Percentiles rank a stretch among this genome's conserved stretches.
Conservation (phyloP, 2,113 vertebrate species). For the Brachyistius frenatus region DNA sequence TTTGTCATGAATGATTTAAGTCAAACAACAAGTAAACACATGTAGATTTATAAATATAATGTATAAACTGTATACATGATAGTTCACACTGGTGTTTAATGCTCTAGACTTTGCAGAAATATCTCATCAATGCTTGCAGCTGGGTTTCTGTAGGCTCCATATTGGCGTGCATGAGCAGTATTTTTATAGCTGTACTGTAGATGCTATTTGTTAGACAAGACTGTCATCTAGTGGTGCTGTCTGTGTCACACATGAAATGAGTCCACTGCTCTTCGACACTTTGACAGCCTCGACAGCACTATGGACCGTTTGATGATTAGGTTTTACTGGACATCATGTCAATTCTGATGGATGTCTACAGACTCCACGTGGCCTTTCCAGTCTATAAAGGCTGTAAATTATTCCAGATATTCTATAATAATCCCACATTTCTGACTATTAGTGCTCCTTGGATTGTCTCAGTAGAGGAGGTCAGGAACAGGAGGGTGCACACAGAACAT, state of each 20-base stretch:
- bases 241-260: background rate
- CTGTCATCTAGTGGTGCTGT: slow-evolving; percentile 71
- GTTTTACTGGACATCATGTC: background rate
- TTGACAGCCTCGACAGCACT: background rate
- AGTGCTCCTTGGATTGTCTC: background rate
- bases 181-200: background rate
- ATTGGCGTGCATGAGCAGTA: no score
- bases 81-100: background rate
- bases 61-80: background rate
- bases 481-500: no score
- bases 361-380: background rate
- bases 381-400: no score
- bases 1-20: background rate
- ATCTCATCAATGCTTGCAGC: background rate
- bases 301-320: background rate
- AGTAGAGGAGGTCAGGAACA: background rate
- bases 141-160: background rate
- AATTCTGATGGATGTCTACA: background rate
- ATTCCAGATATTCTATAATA: background rate
- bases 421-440: no score
- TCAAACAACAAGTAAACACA: background rate
- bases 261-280: background rate
- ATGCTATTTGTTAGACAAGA: slow-evolving; percentile 55
- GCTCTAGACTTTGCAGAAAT: background rate
- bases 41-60: background rate